Evolutionary conservation across 2,888 invertebrate species (phyloP).

Genomic region (Nemotelus pantherinus): DNA sequence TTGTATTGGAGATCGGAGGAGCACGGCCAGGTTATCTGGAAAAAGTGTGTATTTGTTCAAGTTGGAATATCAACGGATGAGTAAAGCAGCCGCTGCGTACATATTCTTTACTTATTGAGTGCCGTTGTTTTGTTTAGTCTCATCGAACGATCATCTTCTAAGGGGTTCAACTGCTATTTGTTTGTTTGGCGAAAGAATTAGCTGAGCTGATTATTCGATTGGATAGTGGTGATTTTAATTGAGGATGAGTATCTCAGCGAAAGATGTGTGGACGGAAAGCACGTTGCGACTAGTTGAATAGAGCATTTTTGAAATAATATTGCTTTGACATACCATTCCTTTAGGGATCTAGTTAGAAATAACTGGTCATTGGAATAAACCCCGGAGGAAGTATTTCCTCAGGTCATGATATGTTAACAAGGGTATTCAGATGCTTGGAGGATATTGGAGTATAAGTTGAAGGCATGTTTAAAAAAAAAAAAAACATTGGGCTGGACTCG

Average conservation of each 20-base stretch:
- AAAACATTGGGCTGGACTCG: too few species aligned
- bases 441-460: too few species aligned
- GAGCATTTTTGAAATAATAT: constrained; percentile 35
- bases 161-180: constrained; percentile 1
- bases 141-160: constrained; percentile 21
- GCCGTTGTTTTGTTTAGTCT: background rate
- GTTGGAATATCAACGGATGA: background rate
- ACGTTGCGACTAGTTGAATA: constrained; percentile 22
- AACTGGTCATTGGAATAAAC: too few species aligned
- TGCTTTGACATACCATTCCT: background rate
- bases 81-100: background rate
- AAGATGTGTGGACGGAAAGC: too few species aligned
- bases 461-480: too few species aligned
- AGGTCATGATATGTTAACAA: too few species aligned
- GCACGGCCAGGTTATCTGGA: background rate
- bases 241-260: constrained; percentile 16
- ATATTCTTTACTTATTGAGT: constrained; percentile 1
- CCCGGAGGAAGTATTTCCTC: too few species aligned
- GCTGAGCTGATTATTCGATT: constrained; percentile 3
- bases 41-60: constrained; percentile 1
- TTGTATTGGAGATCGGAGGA: constrained; percentile 15
- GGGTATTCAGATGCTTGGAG: too few species aligned
- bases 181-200: background rate
- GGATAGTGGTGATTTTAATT: constrained; percentile 38
- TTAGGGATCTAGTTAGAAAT: too few species aligned